phyloP scores from a whole-genome alignment of 2,888 invertebrate genomes.

The Nymphalis polychloros region DNA sequence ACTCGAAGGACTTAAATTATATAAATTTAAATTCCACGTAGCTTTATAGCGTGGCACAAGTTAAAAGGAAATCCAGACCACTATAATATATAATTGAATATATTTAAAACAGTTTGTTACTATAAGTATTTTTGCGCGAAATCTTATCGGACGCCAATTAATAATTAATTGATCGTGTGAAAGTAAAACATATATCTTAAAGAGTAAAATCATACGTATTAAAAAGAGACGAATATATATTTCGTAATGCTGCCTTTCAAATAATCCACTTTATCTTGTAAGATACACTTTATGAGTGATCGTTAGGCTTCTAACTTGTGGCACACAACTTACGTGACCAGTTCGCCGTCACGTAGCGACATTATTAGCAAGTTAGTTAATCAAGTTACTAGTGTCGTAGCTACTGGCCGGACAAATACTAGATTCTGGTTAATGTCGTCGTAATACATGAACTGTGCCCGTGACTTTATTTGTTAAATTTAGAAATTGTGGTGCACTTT shows the following conservation, averaged over 20 bases:
- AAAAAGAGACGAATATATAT: too few relatives aligned
- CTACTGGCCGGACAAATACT: conserved; percentile 42
- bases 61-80: conserved; percentile 3
- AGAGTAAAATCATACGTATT: too few relatives aligned
- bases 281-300: background rate
- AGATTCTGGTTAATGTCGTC: conserved; percentile 31
- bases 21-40: conserved; percentile 45
- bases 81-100: too few relatives aligned
- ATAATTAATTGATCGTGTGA: background rate
- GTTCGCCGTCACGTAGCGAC: conserved; percentile 44
- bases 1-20: conserved; percentile 42
- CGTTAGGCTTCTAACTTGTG: background rate
- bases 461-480: background rate
- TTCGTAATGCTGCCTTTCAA: too few relatives aligned
- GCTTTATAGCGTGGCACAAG: conserved; percentile 33
- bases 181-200: background rate
- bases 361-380: conserved; percentile 51
- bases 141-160: too few relatives aligned
- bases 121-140: too few relatives aligned
- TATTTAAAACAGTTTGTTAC: too few relatives aligned
- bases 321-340: conserved; percentile 36
- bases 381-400: conserved; percentile 43
- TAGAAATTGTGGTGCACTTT: too few relatives aligned
- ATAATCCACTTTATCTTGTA: too few relatives aligned
- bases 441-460: conserved; percentile 1